These are phyloP conservation scores for Sinocyclocheilus grahami DNA, from an alignment of 2,113 vertebrate genomes.

Conservation along the genomic window DNA sequence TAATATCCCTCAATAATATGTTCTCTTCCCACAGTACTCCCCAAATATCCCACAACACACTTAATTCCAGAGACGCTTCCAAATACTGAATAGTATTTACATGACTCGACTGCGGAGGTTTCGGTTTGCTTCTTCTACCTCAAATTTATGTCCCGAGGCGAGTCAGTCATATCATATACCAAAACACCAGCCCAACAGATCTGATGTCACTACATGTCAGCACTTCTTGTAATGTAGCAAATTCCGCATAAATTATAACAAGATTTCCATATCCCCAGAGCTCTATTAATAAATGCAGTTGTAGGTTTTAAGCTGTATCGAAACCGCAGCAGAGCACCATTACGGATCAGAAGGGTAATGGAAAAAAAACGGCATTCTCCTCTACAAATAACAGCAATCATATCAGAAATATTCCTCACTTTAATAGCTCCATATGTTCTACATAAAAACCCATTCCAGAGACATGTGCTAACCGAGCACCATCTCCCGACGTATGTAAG, in stretches of 20 bases:
- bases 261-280: neutral
- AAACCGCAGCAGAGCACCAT: neutral
- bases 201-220: constrained; percentile 38
- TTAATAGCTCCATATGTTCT: constrained; percentile 29
- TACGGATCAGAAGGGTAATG: neutral
- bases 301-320: neutral
- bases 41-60: constrained; percentile 48
- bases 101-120: constrained; percentile 21
- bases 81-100: constrained; percentile 34
- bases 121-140: neutral
- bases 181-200: constrained; percentile 20
- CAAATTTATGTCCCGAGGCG: neutral
- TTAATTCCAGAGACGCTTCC: constrained; percentile 30
- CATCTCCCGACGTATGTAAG: neutral
- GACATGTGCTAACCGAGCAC: constrained; percentile 24
- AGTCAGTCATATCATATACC: constrained; percentile 7
- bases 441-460: constrained; percentile 26
- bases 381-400: neutral
- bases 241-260: neutral
- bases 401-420: constrained; percentile 25
- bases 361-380: neutral
- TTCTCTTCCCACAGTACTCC: constrained; percentile 30
- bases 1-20: constrained; percentile 50
- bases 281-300: neutral
- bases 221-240: neutral